Evolutionary conservation across 2,113 vertebrate species (phyloP).

Genomic region (Rhizomys pruinosus): DNA sequence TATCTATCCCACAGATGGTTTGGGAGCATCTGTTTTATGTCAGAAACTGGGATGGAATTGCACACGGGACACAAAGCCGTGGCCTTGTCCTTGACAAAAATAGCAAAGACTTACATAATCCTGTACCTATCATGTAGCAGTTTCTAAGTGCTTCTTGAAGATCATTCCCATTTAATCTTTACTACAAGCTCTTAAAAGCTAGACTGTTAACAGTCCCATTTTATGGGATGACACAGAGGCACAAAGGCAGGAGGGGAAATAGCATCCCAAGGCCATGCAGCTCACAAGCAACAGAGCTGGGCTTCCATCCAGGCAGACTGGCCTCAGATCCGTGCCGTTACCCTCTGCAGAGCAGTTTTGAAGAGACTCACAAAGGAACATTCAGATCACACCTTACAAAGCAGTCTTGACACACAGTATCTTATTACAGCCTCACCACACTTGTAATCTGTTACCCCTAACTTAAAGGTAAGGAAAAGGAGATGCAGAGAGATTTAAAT

Average conservation of each 20-base stretch:
- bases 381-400: slow-evolving; percentile 32
- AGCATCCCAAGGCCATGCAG: neutral
- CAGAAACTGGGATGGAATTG: neutral
- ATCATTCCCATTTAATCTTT: slow-evolving; percentile 25
- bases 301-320: neutral
- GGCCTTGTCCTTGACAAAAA: slow-evolving; percentile 55
- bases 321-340: rapidly evolving
- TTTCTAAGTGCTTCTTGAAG: neutral
- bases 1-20: neutral
- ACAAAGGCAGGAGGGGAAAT: neutral
- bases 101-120: slow-evolving; percentile 61
- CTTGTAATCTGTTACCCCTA: neutral
- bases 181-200: slow-evolving; percentile 1
- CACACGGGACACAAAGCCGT: neutral
- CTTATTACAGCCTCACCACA: slow-evolving; percentile 20
- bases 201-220: neutral
- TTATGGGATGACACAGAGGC: slow-evolving; percentile 10
- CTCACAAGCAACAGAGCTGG: neutral
- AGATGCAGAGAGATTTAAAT: neutral
- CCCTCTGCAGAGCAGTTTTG: neutral
- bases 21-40: neutral
- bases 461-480: slow-evolving; percentile 24
- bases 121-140: neutral
- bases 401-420: neutral
- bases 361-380: neutral